A percentile compares a stretch with the other conserved stretches of the same genome.
Conservation (phyloP, 2,888 invertebrate species). For the Corythucha ciliata region DNA sequence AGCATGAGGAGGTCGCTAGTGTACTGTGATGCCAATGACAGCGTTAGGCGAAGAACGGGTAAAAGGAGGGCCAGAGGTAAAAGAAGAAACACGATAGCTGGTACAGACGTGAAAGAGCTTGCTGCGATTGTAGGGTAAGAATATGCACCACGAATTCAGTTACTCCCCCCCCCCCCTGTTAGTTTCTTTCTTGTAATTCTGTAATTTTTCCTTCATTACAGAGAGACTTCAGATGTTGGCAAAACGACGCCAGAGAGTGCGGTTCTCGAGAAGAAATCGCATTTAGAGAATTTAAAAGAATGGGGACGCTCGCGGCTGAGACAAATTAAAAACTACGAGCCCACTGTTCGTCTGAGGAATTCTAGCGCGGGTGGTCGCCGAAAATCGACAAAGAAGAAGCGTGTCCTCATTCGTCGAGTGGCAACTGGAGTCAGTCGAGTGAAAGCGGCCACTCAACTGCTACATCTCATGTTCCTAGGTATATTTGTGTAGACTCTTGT, state of each 20-base stretch:
- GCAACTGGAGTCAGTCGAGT: slow-evolving; percentile 91
- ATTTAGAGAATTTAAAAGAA: slow-evolving; percentile 72
- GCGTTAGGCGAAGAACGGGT: slow-evolving; percentile 51
- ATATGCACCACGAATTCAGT: slow-evolving; percentile 31
- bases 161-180: slow-evolving; percentile 1
- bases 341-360: slow-evolving; percentile 63
- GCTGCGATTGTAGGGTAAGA: slow-evolving; percentile 77
- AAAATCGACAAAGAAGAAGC: slow-evolving; percentile 56
- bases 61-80: slow-evolving; percentile 68
- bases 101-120: slow-evolving; percentile 83
- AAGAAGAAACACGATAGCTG: slow-evolving; percentile 82
- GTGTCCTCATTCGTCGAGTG: slow-evolving; percentile 73
- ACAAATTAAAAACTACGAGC: slow-evolving; percentile 51
- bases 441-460: slow-evolving; percentile 68
- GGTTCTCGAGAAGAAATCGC: slow-evolving; percentile 47
- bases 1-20: slow-evolving; percentile 70
- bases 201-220: slow-evolving; percentile 47
- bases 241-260: slow-evolving; percentile 30
- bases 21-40: slow-evolving; percentile 43
- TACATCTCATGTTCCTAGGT: slow-evolving; percentile 60
- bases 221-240: too few species aligned
- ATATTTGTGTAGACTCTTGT: slow-evolving; percentile 37
- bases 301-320: slow-evolving; percentile 74
- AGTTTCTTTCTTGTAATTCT: slow-evolving; percentile 16
- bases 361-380: slow-evolving; percentile 43